A percentile compares a stretch with the other conserved stretches of the same genome.
Conservation (phyloP, 2,113 vertebrate genomes). For the Phaethornis superciliosus region DNA sequence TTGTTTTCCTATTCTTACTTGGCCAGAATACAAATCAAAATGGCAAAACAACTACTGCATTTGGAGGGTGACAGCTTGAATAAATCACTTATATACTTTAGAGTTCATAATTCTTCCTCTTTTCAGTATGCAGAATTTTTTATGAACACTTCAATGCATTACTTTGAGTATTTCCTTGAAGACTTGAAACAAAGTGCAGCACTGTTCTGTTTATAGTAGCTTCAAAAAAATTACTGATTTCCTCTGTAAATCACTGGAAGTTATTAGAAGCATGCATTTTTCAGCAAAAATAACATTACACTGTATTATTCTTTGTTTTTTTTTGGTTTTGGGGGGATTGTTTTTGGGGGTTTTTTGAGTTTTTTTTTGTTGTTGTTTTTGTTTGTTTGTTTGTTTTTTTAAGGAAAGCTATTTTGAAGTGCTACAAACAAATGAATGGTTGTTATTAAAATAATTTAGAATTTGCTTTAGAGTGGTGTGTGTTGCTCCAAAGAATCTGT, state of each 20-base stretch:
- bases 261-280: conserved; percentile 42
- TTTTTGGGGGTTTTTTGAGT: too few relatives aligned
- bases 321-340: too few relatives aligned
- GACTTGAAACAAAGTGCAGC: conserved; percentile 44
- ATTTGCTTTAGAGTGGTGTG: not conserved
- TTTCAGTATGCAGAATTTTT: conserved; percentile 43
- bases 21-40: conserved; percentile 63
- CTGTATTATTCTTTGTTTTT: not conserved
- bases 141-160: conserved; percentile 43
- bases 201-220: conserved; percentile 66
- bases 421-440: not conserved
- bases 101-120: conserved; percentile 68
- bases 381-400: not conserved
- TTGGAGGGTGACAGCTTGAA: conserved; percentile 43
- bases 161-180: conserved; percentile 51
- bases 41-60: conserved; percentile 48
- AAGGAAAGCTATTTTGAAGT: not conserved
- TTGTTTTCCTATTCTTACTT: conserved; percentile 62
- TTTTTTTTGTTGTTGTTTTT: too few relatives aligned
- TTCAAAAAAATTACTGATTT: conserved; percentile 61
- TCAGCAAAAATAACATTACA: conserved; percentile 52
- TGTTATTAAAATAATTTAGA: not conserved
- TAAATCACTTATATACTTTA: conserved; percentile 69
- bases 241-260: conserved; percentile 65
- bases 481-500: not conserved